phyloP scores from a whole-genome alignment of 1,140 invertebrate genomes.

The Hesperophylax magnus region DNA sequence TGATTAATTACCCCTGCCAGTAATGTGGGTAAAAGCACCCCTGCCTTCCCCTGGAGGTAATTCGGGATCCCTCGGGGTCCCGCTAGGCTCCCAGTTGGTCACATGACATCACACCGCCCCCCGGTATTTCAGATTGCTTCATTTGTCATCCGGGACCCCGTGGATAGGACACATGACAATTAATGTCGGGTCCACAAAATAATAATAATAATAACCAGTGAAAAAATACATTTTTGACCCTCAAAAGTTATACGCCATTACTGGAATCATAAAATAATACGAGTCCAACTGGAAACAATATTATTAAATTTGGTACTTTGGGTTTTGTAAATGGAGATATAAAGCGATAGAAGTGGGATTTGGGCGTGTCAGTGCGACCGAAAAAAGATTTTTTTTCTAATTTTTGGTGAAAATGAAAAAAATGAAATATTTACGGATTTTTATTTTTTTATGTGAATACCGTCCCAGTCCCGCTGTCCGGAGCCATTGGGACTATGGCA shows the following conservation, averaged over 20 bases:
- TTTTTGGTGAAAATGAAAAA: too few relatives aligned
- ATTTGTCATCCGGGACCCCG: constrained; percentile 19
- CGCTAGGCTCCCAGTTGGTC: not conserved
- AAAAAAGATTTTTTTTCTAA: too few relatives aligned
- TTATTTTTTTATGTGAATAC: too few relatives aligned
- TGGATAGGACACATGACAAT: constrained; percentile 3
- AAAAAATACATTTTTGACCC: not conserved
- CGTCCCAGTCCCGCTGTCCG: too few relatives aligned
- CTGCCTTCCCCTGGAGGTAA: too few relatives aligned
- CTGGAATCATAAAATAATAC: not conserved
- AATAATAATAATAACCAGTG: not conserved
- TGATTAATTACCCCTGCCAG: too few relatives aligned
- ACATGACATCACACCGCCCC: constrained; percentile 8
- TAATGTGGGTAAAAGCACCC: too few relatives aligned
- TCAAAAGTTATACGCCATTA: not conserved
- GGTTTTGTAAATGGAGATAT: too few relatives aligned
- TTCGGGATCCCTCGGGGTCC: not conserved
- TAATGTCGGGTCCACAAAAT: not conserved
- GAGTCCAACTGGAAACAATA: not conserved
- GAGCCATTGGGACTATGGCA: too few relatives aligned
- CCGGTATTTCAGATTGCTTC: constrained; percentile 10
- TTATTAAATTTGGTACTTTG: not conserved
- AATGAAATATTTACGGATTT: too few relatives aligned
- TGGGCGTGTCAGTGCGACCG: too few relatives aligned
- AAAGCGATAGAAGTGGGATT: too few relatives aligned